Percentiles rank a stretch among this genome's conserved stretches.
Evolutionary conservation across 2,797 vertebrate genomes (phyloP).

Genomic region (Erethizon dorsatum): DNA sequence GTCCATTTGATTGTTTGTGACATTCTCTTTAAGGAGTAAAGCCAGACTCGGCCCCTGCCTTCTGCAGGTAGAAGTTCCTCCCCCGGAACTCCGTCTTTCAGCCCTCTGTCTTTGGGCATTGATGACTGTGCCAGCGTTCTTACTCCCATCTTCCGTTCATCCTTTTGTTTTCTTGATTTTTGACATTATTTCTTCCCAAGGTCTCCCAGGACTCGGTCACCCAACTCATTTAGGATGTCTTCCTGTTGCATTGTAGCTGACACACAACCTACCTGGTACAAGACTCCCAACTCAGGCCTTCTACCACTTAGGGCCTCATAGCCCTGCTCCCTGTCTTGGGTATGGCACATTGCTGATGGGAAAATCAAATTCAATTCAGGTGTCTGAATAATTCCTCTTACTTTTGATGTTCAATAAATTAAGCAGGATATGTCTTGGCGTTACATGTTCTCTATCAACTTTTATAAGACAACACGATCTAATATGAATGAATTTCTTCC

Average conservation of each 20-base stretch:
- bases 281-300: neutral
- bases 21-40: neutral
- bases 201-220: neutral
- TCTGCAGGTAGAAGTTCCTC: neutral
- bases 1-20: neutral
- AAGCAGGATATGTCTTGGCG: neutral
- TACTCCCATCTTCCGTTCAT: accelerated
- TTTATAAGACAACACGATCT: neutral
- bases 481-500: neutral
- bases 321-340: neutral
- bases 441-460: neutral
- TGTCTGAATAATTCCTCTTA: neutral
- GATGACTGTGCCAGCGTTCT: accelerated
- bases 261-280: neutral
- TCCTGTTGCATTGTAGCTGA: neutral
- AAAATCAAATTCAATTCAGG: neutral
- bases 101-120: neutral
- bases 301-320: accelerated
- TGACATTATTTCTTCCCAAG: neutral
- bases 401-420: neutral
- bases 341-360: accelerated
- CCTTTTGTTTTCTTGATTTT: neutral
- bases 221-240: neutral
- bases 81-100: accelerated
- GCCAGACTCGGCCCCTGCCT: neutral